Evolutionary conservation across 2,888 invertebrate genomes (phyloP), one percentile per base, ranked within the genome.

Genomic region (Chydorus sphaericus): DNA sequence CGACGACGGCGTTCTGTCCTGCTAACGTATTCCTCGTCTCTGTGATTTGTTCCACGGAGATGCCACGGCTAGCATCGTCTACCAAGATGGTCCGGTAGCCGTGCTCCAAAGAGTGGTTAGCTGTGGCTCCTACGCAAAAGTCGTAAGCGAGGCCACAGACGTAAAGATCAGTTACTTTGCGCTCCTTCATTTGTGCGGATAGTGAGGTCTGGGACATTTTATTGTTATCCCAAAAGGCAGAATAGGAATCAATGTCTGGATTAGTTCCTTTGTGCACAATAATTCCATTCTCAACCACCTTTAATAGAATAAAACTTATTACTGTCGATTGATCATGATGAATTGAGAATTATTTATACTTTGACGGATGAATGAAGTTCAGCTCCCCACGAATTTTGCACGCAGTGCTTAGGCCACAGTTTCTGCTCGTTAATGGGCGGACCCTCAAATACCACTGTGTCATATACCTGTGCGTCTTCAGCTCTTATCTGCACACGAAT

Each of bases 181-280:
- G 80, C 70, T 81, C 73, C 58, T 84, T 80, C 57, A 96, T 76
- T 67, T 90, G 85, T 8, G 81, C 78, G 66, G 83, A 82, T 48
- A 96, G 75, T 11, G 83, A 82, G 5, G 94, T 94, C 68, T 90
- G 83, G 1, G 85, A 83, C 59, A 87, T 73, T 70, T 89, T 90
- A 72, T 88, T 87, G 73, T 97, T 97, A 73, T 97, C 96, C 88
- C 91, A 93, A 76, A 97, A 97, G 48, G 93, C 96, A 0, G 94
- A 94, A 71, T 97, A 97, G 2, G 93, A 92, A 71, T 97, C 97
- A 57, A 96, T 87, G 62, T 92, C 89, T 0, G 94, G 85, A 71
- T 92, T 87, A 1, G 86, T 89, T 38, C 96, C 96, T 69, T 91
- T 91, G 72, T 87, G 86, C 54, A 91, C 81, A 68, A 86, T 85